Evolutionary conservation across 1,140 invertebrate genomes (phyloP).

Genomic region (Drosophila erecta): DNA sequence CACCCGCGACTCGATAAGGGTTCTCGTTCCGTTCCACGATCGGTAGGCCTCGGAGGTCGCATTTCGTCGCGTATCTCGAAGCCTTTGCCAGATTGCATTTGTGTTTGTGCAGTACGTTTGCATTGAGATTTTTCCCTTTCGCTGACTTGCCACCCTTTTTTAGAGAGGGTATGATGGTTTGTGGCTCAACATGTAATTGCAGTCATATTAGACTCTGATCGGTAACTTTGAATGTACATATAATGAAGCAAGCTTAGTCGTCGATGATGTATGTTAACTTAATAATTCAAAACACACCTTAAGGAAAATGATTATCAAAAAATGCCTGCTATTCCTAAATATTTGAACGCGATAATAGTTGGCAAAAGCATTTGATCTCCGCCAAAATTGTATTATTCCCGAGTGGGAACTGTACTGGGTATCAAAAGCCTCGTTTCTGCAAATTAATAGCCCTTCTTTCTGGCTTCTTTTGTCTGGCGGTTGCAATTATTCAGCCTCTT

Average conservation of each 20-base stretch:
- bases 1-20: constrained; percentile 35
- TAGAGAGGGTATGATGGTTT: not conserved
- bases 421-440: not conserved
- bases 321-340: no score
- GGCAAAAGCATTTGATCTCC: not conserved
- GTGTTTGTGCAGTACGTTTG: constrained; percentile 15
- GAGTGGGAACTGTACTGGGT: not conserved
- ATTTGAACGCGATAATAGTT: no score
- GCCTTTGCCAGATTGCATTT: constrained; percentile 33
- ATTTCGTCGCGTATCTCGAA: constrained; percentile 12
- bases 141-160: not conserved
- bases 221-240: no score
- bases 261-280: no score
- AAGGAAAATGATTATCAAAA: no score
- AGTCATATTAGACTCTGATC: not conserved
- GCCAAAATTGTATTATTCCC: not conserved
- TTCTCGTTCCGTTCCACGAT: constrained; percentile 26
- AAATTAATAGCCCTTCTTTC: not conserved
- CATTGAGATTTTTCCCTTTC: constrained; percentile 28
- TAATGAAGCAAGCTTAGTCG: no score
- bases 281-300: no score
- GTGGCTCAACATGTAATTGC: no score
- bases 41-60: constrained; percentile 35
- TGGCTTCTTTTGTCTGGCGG: constrained; percentile 20
- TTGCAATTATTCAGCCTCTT: constrained; percentile 55